Conservation (phyloP, 2,888 invertebrate species). For the Drosophila recens region DNA sequence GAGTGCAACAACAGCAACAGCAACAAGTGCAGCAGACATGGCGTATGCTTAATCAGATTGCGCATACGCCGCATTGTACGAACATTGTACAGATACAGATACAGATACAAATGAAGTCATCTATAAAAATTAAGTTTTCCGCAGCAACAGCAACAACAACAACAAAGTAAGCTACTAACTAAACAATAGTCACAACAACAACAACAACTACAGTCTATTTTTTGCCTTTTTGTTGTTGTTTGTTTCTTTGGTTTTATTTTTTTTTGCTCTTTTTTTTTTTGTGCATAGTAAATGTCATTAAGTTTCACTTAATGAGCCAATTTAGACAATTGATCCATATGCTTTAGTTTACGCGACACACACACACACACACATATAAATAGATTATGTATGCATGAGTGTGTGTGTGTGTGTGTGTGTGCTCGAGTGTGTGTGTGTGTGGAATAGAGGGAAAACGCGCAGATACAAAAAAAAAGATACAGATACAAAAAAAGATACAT, state of each 20-base stretch:
- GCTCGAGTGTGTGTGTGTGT: slow-evolving; percentile 12
- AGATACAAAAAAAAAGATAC: slow-evolving; percentile 45
- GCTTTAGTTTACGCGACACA: slow-evolving; percentile 76
- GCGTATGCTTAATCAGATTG: slow-evolving; percentile 42
- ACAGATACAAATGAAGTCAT: slow-evolving; percentile 61
- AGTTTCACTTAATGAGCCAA: slow-evolving; percentile 80
- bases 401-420: slow-evolving; percentile 19
- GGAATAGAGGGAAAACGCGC: slow-evolving; percentile 48
- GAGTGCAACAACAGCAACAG: neutral
- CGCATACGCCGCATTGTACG: slow-evolving; percentile 59
- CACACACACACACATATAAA: slow-evolving; percentile 47
- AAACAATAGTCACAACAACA: slow-evolving; percentile 34
- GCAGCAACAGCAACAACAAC: slow-evolving; percentile 39
- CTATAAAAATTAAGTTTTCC: slow-evolving; percentile 62
- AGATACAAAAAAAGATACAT: slow-evolving; percentile 34
- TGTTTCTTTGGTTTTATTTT: slow-evolving; percentile 36
- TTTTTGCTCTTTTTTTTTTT: too few relatives aligned
- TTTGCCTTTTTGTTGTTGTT: slow-evolving; percentile 28
- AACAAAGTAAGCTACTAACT: slow-evolving; percentile 26
- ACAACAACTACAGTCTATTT: slow-evolving; percentile 16
- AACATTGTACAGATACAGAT: slow-evolving; percentile 1
- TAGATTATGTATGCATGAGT: slow-evolving; percentile 42
- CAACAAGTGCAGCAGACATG: slow-evolving; percentile 17
- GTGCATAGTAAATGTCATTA: slow-evolving; percentile 79
- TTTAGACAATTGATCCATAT: slow-evolving; percentile 80